Base-by-base conservation (phyloP, 2,888 invertebrate genomes). In the Julus scanicus region DNA sequence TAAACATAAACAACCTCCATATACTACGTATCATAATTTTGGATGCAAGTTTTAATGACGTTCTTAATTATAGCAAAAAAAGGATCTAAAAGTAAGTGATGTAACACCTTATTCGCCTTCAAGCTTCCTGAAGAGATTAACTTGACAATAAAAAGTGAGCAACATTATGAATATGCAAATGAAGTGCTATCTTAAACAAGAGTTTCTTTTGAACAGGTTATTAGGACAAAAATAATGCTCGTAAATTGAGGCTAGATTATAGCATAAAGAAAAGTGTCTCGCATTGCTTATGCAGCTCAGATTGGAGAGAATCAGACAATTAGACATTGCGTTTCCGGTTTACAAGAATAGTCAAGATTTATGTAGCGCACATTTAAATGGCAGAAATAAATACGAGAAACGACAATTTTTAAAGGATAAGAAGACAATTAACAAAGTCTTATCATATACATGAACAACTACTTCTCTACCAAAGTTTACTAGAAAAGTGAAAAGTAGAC, bases 141-240 rank as follows among this genome's bases (percentile, higher is more conserved):
- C 15, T 1, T 53, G 15, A 53, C 53, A 17, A 17, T 17, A 53
- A 53, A 53, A 53, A 53, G 53, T 17, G 15, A 3, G 15, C 4
- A 5, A 53, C 53, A 53, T 53, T 53, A 53, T 53, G 17, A 53
- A 53, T 53, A 53, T 53, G 53, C 15, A 53, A 53, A 53, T 53
- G 53, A 53, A 17, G 53, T 17, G 53, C 53, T 53, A 53, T 53
- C 13, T 53, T 53, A 15, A 11, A 13, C 53, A 4, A 17, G 4
- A 17, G 13, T 53, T 17, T 53, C 53, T 53, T 53, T 53, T 53
- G 53, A 17, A 53, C 53, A 17, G 53, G 53, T 53, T 53, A 53
- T 53, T 53, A 53, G 53, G 53, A 53, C 53, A 53, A 53, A 53
- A 53, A 53, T 53, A 53, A 53, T 53, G 53, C 53, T 53, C 53